Evolutionary conservation across 2,113 vertebrate genomes (phyloP).

Genomic region (Embiotoca jacksoni): DNA sequence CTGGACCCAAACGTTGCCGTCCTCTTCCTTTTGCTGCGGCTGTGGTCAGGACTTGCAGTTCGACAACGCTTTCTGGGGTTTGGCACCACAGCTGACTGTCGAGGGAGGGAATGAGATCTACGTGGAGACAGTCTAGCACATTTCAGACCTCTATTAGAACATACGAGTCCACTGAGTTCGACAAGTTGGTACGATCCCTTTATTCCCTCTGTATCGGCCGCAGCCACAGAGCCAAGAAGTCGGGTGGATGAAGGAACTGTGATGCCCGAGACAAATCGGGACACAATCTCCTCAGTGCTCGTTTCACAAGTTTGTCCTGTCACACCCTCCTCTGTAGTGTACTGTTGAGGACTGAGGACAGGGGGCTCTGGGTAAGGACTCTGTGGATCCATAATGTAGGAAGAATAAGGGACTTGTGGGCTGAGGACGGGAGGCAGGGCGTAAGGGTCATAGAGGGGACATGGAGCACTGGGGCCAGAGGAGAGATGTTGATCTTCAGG

Average conservation of each 20-base stretch:
- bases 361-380: conserved; percentile 62
- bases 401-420: conserved; percentile 58
- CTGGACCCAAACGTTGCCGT: not conserved
- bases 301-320: conserved; percentile 18
- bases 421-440: conserved; percentile 75
- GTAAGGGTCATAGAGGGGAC: conserved; percentile 49
- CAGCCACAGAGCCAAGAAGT: not conserved
- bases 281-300: conserved; percentile 11
- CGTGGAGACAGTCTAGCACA: not conserved
- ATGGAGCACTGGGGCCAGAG: not conserved
- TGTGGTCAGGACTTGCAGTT: conserved; percentile 60
- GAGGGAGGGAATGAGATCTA: conserved; percentile 48
- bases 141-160: not conserved
- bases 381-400: conserved; percentile 12
- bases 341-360: conserved; percentile 67
- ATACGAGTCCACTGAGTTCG: not conserved
- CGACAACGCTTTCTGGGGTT: conserved; percentile 77
- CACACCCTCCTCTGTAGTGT: conserved; percentile 14
- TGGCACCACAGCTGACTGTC: fast-evolving
- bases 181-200: not conserved
- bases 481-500: conserved; percentile 10
- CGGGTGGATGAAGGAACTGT: not conserved
- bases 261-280: not conserved
- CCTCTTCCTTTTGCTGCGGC: conserved; percentile 69
- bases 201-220: not conserved